These are phyloP conservation scores for Eupithecia inturbata DNA, from an alignment of 2,888 invertebrate species.

Conservation along the genomic window DNA sequence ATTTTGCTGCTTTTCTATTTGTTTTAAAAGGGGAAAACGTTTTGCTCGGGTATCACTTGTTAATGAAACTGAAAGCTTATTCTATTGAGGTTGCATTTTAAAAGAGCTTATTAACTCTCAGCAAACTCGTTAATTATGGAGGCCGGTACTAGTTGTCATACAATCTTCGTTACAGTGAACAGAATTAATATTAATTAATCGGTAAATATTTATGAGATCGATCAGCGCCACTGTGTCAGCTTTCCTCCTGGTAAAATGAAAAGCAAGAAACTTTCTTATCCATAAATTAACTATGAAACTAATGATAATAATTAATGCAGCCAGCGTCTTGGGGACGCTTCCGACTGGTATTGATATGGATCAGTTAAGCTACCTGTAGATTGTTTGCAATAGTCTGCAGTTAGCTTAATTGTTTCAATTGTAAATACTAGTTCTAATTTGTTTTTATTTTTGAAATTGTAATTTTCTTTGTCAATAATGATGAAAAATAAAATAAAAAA, in stretches of 20 bases:
- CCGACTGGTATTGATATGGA: too few species aligned
- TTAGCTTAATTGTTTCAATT: too few species aligned
- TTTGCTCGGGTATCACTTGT: not conserved
- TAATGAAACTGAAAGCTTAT: slow-evolving; percentile 1
- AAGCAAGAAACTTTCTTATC: slow-evolving; percentile 2
- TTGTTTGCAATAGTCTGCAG: too few species aligned
- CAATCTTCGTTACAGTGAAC: slow-evolving; percentile 4
- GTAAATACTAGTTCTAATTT: too few species aligned
- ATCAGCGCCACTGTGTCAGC: slow-evolving; percentile 1
- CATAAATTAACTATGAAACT: not conserved
- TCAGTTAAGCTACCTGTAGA: too few species aligned
- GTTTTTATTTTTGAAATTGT: too few species aligned
- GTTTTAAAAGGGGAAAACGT: not conserved
- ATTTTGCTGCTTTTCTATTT: not conserved
- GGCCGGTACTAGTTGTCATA: not conserved
- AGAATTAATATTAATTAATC: slow-evolving; percentile 10
- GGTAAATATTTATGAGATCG: slow-evolving; percentile 16
- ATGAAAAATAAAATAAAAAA: too few species aligned
- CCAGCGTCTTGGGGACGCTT: too few species aligned
- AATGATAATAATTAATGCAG: too few species aligned
- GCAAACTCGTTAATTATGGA: not conserved
- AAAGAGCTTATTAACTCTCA: not conserved
- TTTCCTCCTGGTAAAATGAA: not conserved
- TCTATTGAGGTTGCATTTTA: not conserved
- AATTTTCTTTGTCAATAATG: too few species aligned